Conservation (phyloP, 2,797 vertebrate genomes). For the Perodicticus potto region DNA sequence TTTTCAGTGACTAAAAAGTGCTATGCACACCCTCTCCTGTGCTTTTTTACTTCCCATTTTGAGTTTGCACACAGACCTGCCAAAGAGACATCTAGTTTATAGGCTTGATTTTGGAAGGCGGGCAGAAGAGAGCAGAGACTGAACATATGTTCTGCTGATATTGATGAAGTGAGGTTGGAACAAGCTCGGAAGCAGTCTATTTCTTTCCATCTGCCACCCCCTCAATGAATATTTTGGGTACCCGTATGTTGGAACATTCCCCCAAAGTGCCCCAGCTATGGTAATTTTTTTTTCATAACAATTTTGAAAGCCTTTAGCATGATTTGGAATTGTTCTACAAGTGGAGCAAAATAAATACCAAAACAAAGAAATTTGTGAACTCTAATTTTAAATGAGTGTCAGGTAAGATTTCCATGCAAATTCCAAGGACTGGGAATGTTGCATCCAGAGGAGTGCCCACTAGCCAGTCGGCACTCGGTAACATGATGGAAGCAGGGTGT, state of each 20-base stretch:
- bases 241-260: constrained; percentile 42
- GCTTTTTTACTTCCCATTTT: constrained; percentile 64
- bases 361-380: background rate
- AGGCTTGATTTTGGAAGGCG: constrained; percentile 57
- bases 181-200: constrained; percentile 12
- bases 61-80: constrained; percentile 41
- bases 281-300: constrained; percentile 30
- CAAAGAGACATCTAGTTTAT: constrained; percentile 68
- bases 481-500: background rate
- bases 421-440: background rate
- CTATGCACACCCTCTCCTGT: constrained; percentile 32
- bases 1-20: constrained; percentile 11
- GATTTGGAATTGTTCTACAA: constrained; percentile 32
- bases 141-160: constrained; percentile 69
- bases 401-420: background rate
- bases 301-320: constrained; percentile 47
- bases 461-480: background rate
- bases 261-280: constrained; percentile 27
- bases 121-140: constrained; percentile 47
- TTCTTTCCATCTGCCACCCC: constrained; percentile 52
- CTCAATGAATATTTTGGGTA: constrained; percentile 50
- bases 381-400: background rate
- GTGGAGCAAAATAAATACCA: background rate
- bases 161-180: constrained; percentile 36
- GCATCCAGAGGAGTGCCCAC: background rate